Conservation (phyloP, 92 coral and sea anemone genomes). For the Palythoa grandis region DNA sequence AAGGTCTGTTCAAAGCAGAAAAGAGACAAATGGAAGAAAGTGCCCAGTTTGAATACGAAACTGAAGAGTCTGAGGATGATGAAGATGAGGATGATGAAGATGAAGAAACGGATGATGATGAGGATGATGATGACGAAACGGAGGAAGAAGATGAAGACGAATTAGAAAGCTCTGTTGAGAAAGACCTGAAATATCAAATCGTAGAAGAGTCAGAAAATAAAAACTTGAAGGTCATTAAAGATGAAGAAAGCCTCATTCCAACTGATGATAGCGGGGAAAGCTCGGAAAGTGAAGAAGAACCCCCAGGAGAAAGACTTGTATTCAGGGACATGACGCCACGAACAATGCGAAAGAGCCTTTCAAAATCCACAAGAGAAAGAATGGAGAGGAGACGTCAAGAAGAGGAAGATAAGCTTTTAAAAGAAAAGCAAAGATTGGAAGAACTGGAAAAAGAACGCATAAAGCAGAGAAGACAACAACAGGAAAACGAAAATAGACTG, state of each 20-base stretch:
- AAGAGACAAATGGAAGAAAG: slow-evolving; percentile 50
- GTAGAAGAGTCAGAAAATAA: slow-evolving; percentile 47
- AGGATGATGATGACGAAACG: slow-evolving; percentile 58
- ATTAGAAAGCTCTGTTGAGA: slow-evolving; percentile 38
- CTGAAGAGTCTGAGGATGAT: slow-evolving; percentile 76
- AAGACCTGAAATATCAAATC: slow-evolving; percentile 36
- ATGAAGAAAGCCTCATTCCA: slow-evolving; percentile 72
- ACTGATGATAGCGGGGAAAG: slow-evolving; percentile 57
- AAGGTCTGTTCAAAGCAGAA: slow-evolving; percentile 68
- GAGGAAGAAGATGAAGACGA: slow-evolving; percentile 65
- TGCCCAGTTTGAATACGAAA: slow-evolving; percentile 60
- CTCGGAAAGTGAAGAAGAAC: slow-evolving; percentile 55
- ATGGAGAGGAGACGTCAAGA: slow-evolving; percentile 87
- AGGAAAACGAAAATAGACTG: slow-evolving; percentile 72
- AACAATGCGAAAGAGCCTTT: slow-evolving; percentile 91
- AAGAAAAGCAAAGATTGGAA: slow-evolving; percentile 78
- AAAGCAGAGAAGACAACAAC: slow-evolving; percentile 60
- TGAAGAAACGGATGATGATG: slow-evolving; percentile 39
- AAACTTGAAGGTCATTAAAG: slow-evolving; percentile 60
- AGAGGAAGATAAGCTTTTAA: slow-evolving; percentile 81
- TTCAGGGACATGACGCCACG: slow-evolving; percentile 82
- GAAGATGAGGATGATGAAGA: slow-evolving; percentile 54
- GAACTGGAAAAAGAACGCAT: slow-evolving; percentile 69
- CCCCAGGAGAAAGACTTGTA: background rate
- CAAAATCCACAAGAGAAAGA: slow-evolving; percentile 96